Evolutionary conservation across 2,888 invertebrate genomes (phyloP).

Genomic region (Anthophora plumipes): DNA sequence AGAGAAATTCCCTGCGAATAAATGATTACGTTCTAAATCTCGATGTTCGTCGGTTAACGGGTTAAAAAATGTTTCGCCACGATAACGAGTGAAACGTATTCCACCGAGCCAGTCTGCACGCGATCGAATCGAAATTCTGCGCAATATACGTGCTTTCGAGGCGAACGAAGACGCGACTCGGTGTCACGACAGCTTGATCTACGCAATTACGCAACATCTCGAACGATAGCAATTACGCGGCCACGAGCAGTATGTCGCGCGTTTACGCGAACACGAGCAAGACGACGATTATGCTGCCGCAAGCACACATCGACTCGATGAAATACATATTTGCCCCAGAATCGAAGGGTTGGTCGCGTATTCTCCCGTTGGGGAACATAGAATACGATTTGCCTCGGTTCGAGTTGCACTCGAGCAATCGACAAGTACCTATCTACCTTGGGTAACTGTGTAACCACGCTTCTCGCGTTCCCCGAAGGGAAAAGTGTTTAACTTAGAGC

Average conservation of each 20-base stretch:
- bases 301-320: background rate
- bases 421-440: slow-evolving; percentile 4
- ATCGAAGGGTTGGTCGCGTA: background rate
- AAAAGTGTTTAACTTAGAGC: slow-evolving; percentile 39
- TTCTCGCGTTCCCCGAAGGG: slow-evolving; percentile 25
- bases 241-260: background rate
- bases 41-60: too few relatives aligned
- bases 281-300: too few relatives aligned
- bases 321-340: slow-evolving; percentile 2
- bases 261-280: background rate
- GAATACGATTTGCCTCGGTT: slow-evolving; percentile 4
- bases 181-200: slow-evolving; percentile 16
- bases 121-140: background rate
- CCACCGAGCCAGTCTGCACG: background rate
- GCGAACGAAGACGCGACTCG: background rate
- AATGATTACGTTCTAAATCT: too few relatives aligned
- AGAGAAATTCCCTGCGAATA: too few relatives aligned
- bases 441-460: slow-evolving; percentile 27
- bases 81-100: background rate
- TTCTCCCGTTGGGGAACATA: background rate
- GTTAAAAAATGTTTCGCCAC: background rate
- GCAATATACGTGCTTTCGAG: background rate
- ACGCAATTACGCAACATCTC: slow-evolving; percentile 15
- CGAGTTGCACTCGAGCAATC: slow-evolving; percentile 20
- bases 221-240: slow-evolving; percentile 13